Base-by-base conservation (phyloP, 2,888 invertebrate species). In the Dryadula phaetusa region DNA sequence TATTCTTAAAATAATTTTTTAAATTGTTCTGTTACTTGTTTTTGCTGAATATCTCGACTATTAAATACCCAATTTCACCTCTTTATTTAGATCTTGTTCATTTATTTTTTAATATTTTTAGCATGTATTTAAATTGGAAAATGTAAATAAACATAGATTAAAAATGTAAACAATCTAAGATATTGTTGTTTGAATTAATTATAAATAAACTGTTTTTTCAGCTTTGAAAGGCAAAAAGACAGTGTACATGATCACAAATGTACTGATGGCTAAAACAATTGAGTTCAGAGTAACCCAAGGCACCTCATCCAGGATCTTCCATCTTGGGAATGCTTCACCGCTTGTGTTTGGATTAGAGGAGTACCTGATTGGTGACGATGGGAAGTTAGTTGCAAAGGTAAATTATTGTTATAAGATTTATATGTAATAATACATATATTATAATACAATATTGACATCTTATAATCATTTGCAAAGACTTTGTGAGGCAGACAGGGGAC, bases 231-330 rank as follows among this genome's bases (percentile, higher is more conserved):
- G 88, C 76, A 88, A 88, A 76, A 92, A 90, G 73, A 92, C 93
- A 0, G 88, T 93, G 5, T 92, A 86, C 79, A 93, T 93, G 92
- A 91, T 93, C 73, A 92, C 93, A 25, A 85, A 83, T 72, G 92
- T 92, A 14, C 82, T 93, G 42, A 87, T 92, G 87, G 93, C 93
- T 1, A 93, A 93, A 74, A 93, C 93, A 0, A 92, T 93, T 46
- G 93, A 93, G 76, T 93, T 93, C 77, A 80, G 93, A 77, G 93
- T 93, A 46, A 93, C 88, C 1, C 83, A 84, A 12, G 88, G 84
- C 14, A 89, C 92, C 0, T 92, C 92, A 0, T 93, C 93, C 0
- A 83, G 93, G 58, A 93, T 93, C 69, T 93, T 93, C 84, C 93
- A 93, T 64, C 84, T 93, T n/a, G 93, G 93, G 0, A 92, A 85